Evolutionary conservation across 1,140 invertebrate genomes (phyloP).

Genomic region (Drosophila watanabei): DNA sequence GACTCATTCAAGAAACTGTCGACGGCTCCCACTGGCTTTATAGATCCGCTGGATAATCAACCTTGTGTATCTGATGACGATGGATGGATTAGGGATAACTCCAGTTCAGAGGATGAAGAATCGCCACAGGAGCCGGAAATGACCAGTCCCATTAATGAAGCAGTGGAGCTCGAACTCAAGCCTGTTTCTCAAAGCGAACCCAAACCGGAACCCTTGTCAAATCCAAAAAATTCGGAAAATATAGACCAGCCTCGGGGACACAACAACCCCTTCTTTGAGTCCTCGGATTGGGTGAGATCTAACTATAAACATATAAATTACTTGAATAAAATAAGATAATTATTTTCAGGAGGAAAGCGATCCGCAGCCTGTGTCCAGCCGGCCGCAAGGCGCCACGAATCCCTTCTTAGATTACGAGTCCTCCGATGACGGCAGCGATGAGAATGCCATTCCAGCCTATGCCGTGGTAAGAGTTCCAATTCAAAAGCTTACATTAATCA

Average conservation of each 20-base stretch:
- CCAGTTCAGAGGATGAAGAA: background rate
- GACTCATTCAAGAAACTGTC: conserved; percentile 7
- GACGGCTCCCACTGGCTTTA: background rate
- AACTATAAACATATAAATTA: background rate
- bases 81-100: background rate
- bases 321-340: too few species aligned
- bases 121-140: too few species aligned
- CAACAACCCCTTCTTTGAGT: background rate
- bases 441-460: conserved; percentile 57
- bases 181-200: background rate
- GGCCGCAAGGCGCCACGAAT: background rate
- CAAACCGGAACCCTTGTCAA: background rate
- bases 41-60: background rate
- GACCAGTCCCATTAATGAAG: too few species aligned
- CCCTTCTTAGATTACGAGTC: conserved; percentile 3
- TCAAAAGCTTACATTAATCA: background rate
- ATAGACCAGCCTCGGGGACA: background rate
- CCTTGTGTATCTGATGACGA: background rate
- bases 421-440: conserved; percentile 35
- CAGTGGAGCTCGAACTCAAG: background rate
- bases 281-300: conserved; percentile 22
- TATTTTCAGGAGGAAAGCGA: background rate
- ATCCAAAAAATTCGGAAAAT: background rate
- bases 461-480: conserved; percentile 33
- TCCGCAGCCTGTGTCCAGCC: too few species aligned